phyloP scores from a whole-genome alignment of 2,113 vertebrate species.

The Sinosuthora webbiana region DNA sequence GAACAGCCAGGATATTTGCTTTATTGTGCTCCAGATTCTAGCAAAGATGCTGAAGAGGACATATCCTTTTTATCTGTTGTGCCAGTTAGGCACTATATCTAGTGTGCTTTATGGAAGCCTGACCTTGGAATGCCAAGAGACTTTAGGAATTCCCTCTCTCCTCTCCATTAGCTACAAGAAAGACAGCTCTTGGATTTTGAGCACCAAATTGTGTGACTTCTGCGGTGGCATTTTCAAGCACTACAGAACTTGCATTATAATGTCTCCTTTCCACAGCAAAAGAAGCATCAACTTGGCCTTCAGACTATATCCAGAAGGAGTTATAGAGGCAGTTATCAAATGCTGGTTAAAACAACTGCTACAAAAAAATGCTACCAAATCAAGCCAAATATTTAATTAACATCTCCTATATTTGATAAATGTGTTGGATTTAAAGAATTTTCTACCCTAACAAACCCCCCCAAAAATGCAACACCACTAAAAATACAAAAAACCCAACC shows the following conservation, averaged over 20 bases:
- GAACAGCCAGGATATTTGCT: neutral
- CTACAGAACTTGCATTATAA: neutral
- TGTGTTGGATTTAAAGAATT: neutral
- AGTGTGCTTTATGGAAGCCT: neutral
- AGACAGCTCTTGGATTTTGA: neutral
- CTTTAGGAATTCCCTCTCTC: neutral
- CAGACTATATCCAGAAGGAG: neutral
- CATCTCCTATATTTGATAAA: neutral
- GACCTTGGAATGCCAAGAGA: neutral
- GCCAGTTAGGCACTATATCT: neutral
- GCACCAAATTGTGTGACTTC: rapidly evolving
- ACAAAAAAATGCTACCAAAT: neutral
- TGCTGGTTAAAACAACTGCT: neutral
- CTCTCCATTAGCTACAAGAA: neutral
- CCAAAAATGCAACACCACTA: rapidly evolving
- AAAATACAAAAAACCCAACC: neutral
- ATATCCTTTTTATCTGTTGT: neutral
- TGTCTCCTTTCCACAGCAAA: neutral
- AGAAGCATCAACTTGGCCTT: neutral
- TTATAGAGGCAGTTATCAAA: neutral
- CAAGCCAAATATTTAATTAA: neutral
- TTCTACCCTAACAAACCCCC: neutral
- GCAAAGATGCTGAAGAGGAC: neutral
- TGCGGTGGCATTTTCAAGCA: neutral
- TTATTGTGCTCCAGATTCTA: neutral